These are phyloP conservation scores for Azemiops feae DNA, from an alignment of 2,113 vertebrate species.

Conservation along the genomic window DNA sequence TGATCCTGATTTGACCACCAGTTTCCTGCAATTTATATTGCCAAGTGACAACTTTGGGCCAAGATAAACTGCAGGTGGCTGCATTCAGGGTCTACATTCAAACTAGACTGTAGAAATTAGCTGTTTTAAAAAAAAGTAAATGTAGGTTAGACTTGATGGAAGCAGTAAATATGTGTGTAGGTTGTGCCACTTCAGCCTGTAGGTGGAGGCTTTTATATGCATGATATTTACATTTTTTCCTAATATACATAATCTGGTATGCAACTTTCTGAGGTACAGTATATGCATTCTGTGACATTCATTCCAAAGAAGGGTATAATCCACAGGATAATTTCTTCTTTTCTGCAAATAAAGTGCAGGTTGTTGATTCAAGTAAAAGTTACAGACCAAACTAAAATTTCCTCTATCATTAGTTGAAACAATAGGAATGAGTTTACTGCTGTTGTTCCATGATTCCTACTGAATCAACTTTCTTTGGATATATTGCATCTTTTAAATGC, in stretches of 20 bases:
- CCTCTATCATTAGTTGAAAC: not conserved
- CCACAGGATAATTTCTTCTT: not conserved
- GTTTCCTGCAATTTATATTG: not conserved
- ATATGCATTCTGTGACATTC: not conserved
- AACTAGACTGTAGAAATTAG: not conserved
- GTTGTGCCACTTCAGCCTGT: not conserved
- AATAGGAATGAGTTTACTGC: not conserved
- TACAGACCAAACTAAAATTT: not conserved
- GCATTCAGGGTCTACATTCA: not conserved
- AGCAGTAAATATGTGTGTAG: not conserved
- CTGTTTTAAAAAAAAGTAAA: not conserved
- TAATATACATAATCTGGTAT: not conserved
- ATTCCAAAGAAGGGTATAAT: not conserved
- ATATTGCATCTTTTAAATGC: not conserved
- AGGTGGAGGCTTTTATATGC: not conserved
- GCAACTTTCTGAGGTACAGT: not conserved
- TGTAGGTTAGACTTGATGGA: not conserved
- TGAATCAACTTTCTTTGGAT: not conserved
- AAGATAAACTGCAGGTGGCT: not conserved
- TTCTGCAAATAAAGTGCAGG: not conserved
- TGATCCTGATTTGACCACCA: not conserved
- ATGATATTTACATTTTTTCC: not conserved
- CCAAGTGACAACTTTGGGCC: not conserved
- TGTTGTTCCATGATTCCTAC: not conserved
- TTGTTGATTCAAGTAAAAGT: not conserved